A percentile compares a stretch with the other conserved stretches of the same genome.
phyloP scores from a whole-genome alignment of 2,113 vertebrate species.

The Synchiropus splendidus region DNA sequence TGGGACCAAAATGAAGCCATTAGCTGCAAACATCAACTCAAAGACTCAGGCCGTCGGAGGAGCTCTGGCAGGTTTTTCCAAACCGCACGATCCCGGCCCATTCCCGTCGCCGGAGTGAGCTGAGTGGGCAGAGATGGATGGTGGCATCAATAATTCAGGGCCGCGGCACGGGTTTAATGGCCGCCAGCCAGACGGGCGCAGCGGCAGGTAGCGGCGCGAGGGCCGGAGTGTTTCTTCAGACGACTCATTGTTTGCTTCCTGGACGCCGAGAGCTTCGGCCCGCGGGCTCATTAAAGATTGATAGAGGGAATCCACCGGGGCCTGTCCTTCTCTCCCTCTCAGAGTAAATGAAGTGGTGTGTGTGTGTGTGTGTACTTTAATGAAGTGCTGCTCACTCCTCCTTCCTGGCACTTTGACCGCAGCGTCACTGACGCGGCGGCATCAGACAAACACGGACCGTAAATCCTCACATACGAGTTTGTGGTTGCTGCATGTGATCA shows the following conservation, averaged over 20 bases:
- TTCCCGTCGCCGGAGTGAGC: constrained; percentile 20
- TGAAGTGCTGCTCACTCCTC: constrained; percentile 43
- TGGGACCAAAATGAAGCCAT: no score
- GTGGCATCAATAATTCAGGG: constrained; percentile 42
- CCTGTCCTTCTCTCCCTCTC: constrained; percentile 37
- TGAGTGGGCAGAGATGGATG: neutral
- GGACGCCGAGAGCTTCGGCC: constrained; percentile 26
- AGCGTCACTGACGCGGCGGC: constrained; percentile 17
- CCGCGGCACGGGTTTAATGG: neutral
- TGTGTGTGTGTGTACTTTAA: constrained; percentile 39
- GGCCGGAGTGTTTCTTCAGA: constrained; percentile 30
- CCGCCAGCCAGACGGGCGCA: neutral
- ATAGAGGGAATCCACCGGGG: constrained; percentile 36
- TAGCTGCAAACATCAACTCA: no score
- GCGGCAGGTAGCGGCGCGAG: constrained; percentile 19
- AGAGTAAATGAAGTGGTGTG: constrained; percentile 54
- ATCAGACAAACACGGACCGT: neutral
- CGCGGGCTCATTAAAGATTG: constrained; percentile 55
- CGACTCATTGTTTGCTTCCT: constrained; percentile 52
- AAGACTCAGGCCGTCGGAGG: no score
- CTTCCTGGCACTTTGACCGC: constrained; percentile 40
- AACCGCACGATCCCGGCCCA: constrained; percentile 6
- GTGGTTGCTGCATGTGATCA: no score
- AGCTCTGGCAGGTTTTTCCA: no score
- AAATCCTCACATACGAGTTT: no score